Base-by-base conservation (phyloP, 2,797 vertebrate genomes). In the Neomorphus geoffroyi region DNA sequence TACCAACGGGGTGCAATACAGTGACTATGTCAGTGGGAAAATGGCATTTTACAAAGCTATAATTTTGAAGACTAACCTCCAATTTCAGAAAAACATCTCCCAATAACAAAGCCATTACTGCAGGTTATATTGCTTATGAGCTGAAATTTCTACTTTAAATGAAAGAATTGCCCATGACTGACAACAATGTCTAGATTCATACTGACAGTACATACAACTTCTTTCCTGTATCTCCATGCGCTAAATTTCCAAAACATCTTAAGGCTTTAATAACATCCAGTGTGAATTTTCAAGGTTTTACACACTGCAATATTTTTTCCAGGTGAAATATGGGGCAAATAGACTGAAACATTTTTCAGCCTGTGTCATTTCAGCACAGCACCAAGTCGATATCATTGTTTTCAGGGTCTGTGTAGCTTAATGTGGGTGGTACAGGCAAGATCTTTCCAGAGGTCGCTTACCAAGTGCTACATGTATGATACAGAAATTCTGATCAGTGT, bases 31-130 rank as follows among this genome's bases (percentile, higher is more conserved):
- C 82, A 84, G 69, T n/a, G 54, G 41, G 35, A 95, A 88, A 58
- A 50, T 41, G 79, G 54, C 57, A 69, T 61, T 88, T 64, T 66
- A 54, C 3, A 24, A 67, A 90, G 45, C 48, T 90, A 8, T 64
- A 79, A 94, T 93, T 96, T 84, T 84, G 85, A 95, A 93, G 62
- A 45, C 60, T 86, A 92, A 73, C 80, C 66, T 93, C 91, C 72
- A 84, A 81, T 96, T 93, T 86, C 73, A 92, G 87, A 80, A 79
- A 88, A 88, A 60, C 30, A 37, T 81, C 62, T 81, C 91, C 58
- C 66, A 91, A 45, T 64, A 93, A 62, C 61, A 86, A 91, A 90
- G 62, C 80, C 45, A 84, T 86, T 84, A 88, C 70, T 57, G 32
- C 21, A 91, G 54, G 65, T 91, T 92, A 74, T 33, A 54, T 28